Base-by-base conservation (phyloP, 2,888 invertebrate genomes). In the Scotopteryx bipunctaria region DNA sequence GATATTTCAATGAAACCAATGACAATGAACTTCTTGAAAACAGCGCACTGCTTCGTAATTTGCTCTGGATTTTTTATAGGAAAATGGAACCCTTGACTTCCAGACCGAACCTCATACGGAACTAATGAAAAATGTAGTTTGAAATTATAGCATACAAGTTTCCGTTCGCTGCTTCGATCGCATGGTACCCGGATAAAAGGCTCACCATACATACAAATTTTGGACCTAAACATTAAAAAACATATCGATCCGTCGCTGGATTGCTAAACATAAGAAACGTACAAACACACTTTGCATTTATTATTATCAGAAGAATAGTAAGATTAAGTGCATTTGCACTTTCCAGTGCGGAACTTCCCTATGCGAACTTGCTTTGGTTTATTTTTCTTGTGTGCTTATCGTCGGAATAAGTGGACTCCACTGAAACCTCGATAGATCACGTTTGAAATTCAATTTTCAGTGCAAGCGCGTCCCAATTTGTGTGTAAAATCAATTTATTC, bases 371-470 rank as follows among this genome's bases (percentile, higher is more conserved):
- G 25, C 36, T 25, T 40, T 29, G 16, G 23, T 32, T 38, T 38
- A 32, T 21, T 16, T 46, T 16, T 21, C 13, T 36, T 36, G 54
- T 33, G 16, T 33, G 40, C 35, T 54, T 56, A 54, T 55, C 56
- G 36, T n/a, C 42, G 38, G 37, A 42, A 41, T 55, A 67, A 64
- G 59, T 55, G 44, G 52, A 56, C 50, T 55, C 41, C 51, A 61
- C 66, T 65, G 62, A 67, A 72, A 69, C 59, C 62, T 58, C 59
- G 76, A 76, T 77, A 73, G 71, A 71, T 69, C 74, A 76, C 76
- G 74, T 72, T 62, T 63, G 60, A 58, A 69, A 73, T 73, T 70
- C 59, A 67, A 72, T 72, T 73, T 73, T 66, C 64, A 61, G 56
- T 31, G 51, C 46, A 57, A 48, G 52, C 55, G 58, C 61, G 48